A percentile compares a stretch with the other conserved stretches of the same genome.
phyloP scores from a whole-genome alignment of 1,140 invertebrate species.

The Phenacoccus solenopsis region DNA sequence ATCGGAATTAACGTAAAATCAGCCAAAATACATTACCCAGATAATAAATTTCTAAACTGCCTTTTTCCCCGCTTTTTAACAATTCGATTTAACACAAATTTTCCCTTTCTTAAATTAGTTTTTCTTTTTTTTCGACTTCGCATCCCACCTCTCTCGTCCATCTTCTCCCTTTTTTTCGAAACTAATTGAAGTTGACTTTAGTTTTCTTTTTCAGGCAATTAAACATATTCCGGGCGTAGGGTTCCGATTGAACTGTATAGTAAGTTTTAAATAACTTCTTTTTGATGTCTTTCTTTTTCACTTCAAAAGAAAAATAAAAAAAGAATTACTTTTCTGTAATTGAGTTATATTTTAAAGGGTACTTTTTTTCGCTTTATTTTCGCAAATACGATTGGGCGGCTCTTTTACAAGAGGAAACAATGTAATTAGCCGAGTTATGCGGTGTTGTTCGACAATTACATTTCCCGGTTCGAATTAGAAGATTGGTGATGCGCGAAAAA shows the following conservation, averaged over 20 bases:
- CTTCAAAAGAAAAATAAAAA: not conserved
- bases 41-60: constrained; percentile 6
- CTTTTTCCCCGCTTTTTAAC: constrained; percentile 6
- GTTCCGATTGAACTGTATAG: constrained; percentile 17
- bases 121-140: not conserved
- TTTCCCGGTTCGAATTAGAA: too few species aligned
- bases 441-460: not conserved
- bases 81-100: constrained; percentile 15
- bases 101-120: constrained; percentile 7
- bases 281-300: constrained; percentile 7
- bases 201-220: constrained; percentile 15
- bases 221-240: constrained; percentile 14
- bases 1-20: not conserved
- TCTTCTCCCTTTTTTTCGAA: not conserved
- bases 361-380: not conserved
- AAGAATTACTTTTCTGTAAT: constrained; percentile 15
- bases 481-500: too few species aligned
- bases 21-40: constrained; percentile 1
- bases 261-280: constrained; percentile 17
- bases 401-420: not conserved
- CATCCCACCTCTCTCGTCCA: not conserved
- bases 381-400: not conserved
- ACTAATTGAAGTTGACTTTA: constrained; percentile 17
- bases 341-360: constrained; percentile 7
- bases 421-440: not conserved